Base-by-base conservation (phyloP, 2,113 vertebrate species). In the Leucosticte australis region DNA sequence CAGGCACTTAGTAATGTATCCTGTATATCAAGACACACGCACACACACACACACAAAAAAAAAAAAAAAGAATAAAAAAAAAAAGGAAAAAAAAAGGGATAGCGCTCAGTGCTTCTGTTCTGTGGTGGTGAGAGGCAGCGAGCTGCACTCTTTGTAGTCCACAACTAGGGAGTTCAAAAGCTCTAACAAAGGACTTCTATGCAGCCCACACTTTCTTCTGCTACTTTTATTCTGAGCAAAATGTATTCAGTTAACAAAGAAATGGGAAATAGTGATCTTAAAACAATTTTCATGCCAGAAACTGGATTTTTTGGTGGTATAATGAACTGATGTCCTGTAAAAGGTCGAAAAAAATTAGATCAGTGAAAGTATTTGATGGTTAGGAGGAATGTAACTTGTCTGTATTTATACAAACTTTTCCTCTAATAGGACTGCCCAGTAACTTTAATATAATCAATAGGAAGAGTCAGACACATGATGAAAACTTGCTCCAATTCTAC, bases 151-250 rank as follows among this genome's bases (percentile, higher is more conserved):
- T 98, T 98, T 98, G 97, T 98, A 98, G 97, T 98, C 97, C 95
- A 96, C 89, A 95, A 97, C 98, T 96, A 96, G 95, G 96, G 97
- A 98, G 98, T 98, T 98, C 98, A 98, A 98, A 98, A 98, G 98
- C 97, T 96, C 95, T 97, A 97, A 98, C 98, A 98, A 98, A 98
- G 92, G 95, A 96, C 95, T 98, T 98, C 97, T 97, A 96, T 98
- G 95, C 96, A 95, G 97, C 95, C 97, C 97, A 96, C 31, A 87
- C 97, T 97, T 98, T 98, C 97, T 98, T 97, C 95, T 96, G 85
- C 75, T 92, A 98, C 98, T 98, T 98, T 98, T 97, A 98, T 98
- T 98, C 98, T 97, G 96, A 97, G 95, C 41, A 97, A 98, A 98
- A 98, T 96, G 96, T 98, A 98, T 98, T 98, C 97, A 94, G 96